Percentiles rank a stretch among this genome's conserved stretches.
Conservation (phyloP, 1,140 invertebrate genomes). For the Apocrypta bakeri region DNA sequence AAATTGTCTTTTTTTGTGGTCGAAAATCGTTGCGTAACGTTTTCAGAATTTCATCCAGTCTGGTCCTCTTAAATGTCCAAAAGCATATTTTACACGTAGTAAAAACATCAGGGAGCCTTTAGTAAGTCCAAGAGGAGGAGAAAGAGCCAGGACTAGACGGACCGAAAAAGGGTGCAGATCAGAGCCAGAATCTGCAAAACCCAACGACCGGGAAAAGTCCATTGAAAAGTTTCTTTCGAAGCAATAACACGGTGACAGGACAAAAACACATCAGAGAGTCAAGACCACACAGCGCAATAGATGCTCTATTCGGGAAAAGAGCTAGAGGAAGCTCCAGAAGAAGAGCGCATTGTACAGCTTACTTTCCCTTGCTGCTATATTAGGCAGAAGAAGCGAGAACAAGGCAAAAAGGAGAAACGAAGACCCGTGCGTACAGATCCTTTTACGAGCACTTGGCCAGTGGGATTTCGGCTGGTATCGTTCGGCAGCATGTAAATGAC, state of each 20-base stretch:
- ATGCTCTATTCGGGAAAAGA: not conserved
- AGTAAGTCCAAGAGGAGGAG: constrained; percentile 10
- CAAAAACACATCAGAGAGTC: constrained; percentile 8
- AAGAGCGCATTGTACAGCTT: constrained; percentile 38
- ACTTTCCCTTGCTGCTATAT: constrained; percentile 30
- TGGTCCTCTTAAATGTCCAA: not conserved
- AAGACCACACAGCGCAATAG: constrained; percentile 16
- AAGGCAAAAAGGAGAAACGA: constrained; percentile 51
- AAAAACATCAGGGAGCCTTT: not conserved
- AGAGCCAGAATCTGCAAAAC: constrained; percentile 55
- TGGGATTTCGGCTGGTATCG: constrained; percentile 66
- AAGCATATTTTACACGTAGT: not conserved
- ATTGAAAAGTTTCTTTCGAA: constrained; percentile 65
- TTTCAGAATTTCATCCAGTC: too few species aligned
- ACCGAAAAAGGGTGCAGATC: constrained; percentile 58
- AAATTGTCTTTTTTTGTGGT: too few species aligned
- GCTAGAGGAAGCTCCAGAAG: not conserved
- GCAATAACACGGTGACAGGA: constrained; percentile 22
- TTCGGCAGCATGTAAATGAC: constrained; percentile 54
- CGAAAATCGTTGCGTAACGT: too few species aligned
- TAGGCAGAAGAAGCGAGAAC: constrained; percentile 52
- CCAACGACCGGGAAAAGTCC: constrained; percentile 63
- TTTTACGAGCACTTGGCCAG: constrained; percentile 72
- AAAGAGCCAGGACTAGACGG: constrained; percentile 48
- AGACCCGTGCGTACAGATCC: constrained; percentile 49